Percentiles rank a stretch among this genome's conserved stretches.
Evolutionary conservation across 2,113 vertebrate genomes (phyloP).

Genomic region (Centrocercus urophasianus): DNA sequence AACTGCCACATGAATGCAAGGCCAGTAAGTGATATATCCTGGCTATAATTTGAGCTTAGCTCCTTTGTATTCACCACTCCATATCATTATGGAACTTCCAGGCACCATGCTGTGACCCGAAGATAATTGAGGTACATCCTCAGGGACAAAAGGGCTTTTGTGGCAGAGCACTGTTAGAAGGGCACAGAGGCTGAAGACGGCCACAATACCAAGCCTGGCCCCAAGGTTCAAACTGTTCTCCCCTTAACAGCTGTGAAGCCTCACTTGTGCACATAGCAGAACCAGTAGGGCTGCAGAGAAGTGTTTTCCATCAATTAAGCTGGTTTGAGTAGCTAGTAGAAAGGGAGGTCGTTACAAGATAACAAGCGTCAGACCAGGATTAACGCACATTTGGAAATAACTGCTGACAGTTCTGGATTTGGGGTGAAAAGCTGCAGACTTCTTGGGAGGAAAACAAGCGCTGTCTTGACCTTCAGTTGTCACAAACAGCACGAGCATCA

Average conservation of each 20-base stretch:
- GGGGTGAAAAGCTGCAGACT: neutral
- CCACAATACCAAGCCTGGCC: neutral
- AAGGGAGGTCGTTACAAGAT: neutral
- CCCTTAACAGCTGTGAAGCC: neutral
- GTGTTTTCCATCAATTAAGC: neutral
- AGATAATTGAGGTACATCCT: neutral
- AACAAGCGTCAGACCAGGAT: neutral
- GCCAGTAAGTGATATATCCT: neutral
- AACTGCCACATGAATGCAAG: neutral
- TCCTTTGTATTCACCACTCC: neutral
- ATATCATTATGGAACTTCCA: fast-evolving
- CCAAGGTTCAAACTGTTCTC: neutral
- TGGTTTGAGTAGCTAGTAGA: neutral
- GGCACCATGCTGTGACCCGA: neutral
- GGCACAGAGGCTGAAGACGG: neutral
- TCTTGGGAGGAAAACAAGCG: neutral
- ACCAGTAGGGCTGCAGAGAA: neutral
- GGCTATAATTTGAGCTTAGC: neutral
- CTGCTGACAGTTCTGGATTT: neutral
- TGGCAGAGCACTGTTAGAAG: neutral
- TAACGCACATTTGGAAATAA: neutral
- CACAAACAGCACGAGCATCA: too few relatives aligned
- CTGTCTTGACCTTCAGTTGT: neutral
- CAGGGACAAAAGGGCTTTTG: neutral
- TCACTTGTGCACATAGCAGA: neutral